phyloP scores from a whole-genome alignment of 2,797 vertebrate genomes.

The Takifugu rubripes region DNA sequence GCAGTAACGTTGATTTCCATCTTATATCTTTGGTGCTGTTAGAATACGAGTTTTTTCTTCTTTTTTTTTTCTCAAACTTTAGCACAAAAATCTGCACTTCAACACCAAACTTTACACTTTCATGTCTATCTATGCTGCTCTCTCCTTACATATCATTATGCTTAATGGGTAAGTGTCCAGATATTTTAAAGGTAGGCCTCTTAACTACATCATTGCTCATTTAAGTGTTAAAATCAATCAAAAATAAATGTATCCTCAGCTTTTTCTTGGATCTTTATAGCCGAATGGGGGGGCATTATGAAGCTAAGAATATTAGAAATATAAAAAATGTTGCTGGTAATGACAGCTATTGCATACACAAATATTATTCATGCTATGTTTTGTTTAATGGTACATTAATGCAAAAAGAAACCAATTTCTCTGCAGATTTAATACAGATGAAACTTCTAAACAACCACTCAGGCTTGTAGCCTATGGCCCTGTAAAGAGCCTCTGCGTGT shows the following conservation, averaged over 20 bases:
- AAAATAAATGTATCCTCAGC: not conserved
- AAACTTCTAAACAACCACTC: conserved; percentile 21
- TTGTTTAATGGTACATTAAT: conserved; percentile 3
- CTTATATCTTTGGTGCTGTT: too few relatives aligned
- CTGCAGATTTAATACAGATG: conserved; percentile 42
- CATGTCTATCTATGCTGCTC: too few relatives aligned
- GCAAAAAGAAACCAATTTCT: conserved; percentile 19
- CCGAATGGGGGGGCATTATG: not conserved
- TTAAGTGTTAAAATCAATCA: not conserved
- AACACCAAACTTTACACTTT: too few relatives aligned
- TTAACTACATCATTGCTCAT: not conserved
- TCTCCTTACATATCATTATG: not conserved
- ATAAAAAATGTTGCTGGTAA: too few relatives aligned
- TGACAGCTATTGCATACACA: not conserved
- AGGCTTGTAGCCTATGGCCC: conserved; percentile 37
- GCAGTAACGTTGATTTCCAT: too few relatives aligned
- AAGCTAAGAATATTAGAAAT: not conserved
- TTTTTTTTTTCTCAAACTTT: too few relatives aligned
- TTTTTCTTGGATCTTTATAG: not conserved
- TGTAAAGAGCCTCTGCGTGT: conserved; percentile 40
- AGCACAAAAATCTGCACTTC: too few relatives aligned
- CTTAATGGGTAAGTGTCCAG: too few relatives aligned
- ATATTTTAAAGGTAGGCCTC: too few relatives aligned
- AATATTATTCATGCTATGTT: not conserved
- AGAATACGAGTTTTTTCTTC: too few relatives aligned